Base-by-base conservation (phyloP, 2,113 vertebrate species). In the Girardinichthys multiradiatus region DNA sequence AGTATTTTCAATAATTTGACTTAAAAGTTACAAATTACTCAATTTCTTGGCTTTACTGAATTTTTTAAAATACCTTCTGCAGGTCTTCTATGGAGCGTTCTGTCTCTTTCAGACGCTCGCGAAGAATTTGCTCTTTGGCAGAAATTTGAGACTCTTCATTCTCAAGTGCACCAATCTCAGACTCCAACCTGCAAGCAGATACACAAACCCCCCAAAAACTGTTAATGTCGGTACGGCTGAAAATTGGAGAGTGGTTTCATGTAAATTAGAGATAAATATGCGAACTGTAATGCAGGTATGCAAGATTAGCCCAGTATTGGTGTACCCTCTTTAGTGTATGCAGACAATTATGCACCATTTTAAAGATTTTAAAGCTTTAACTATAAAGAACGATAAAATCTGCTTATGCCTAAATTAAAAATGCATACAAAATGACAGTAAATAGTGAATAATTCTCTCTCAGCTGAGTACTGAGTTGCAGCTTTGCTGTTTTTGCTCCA, bases 141-240 rank as follows among this genome's bases (percentile, higher is more conserved):
- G 97, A 98, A 92, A 99, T 98, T 90, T 95, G 95, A 54, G 95
- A 98, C 92, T 99, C 98, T 89, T 99, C 98, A 48, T 93, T 95
- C 91, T 99, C 97, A 74, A 99, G 94, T 1, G 93, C 88, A 72
- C 94, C 91, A 68, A 99, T 98, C 91, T 99, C 97, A 83, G 95
- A 94, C 89, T 98, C 97, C 87, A 99, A 83, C 93, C 98, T 99
- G 69, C 91, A 94, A 82, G 94, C 28, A 83, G 27, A 70, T 19
- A 72, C 1, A 72, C 11, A 62, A 2, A 63, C 8, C 60, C 19
- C 7, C 21, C 30, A 9, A 54, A 15, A n/a, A 10, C 19, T 7
- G 6, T 51, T 27, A 30, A 27, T 24, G 24, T 61, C 2, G 15
- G 26, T 21, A 29, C 24, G 9, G 11, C 11, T 4, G 27, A 60